A percentile compares a stretch with the other conserved stretches of the same genome.
Evolutionary conservation across 2,113 vertebrate genomes (phyloP).

Genomic region (Rhinogobius similis): DNA sequence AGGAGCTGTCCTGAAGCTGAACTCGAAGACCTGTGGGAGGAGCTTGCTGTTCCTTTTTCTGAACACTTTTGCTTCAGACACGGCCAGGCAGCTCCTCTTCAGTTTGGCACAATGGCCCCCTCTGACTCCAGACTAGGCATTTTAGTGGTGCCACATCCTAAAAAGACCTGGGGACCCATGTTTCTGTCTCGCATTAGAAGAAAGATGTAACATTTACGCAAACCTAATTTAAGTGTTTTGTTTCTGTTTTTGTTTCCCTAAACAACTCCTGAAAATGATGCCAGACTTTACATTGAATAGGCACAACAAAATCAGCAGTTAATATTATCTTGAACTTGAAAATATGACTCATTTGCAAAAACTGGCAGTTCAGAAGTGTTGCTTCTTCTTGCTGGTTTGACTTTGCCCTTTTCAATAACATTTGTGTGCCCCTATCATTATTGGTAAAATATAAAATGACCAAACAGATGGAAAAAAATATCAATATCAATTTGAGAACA

Average conservation of each 20-base stretch:
- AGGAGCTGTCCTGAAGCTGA: conserved; percentile 74
- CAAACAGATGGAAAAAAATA: too few relatives aligned
- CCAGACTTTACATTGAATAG: conserved; percentile 5
- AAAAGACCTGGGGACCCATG: conserved; percentile 92
- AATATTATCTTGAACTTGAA: neutral
- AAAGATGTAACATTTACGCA: conserved; percentile 39
- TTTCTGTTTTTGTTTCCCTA: neutral
- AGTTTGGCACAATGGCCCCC: conserved; percentile 10
- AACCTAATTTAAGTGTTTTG: neutral
- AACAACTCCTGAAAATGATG: neutral
- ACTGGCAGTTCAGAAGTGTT: neutral
- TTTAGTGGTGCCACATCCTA: conserved; percentile 85
- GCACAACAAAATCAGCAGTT: neutral
- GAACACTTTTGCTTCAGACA: conserved; percentile 74
- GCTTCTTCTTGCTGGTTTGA: neutral
- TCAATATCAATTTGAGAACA: too few relatives aligned
- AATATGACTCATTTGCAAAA: neutral
- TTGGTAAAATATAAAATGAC: too few relatives aligned
- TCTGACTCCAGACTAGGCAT: conserved; percentile 73
- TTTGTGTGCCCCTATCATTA: neutral
- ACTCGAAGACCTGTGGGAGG: conserved; percentile 80
- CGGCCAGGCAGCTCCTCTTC: conserved; percentile 12
- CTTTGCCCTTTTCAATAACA: neutral
- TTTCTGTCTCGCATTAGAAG: conserved; percentile 88
- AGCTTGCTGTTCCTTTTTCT: conserved; percentile 75